These are phyloP conservation scores for Heterodera carotae DNA, from an alignment of 1,140 invertebrate genomes.

Conservation along the genomic window DNA sequence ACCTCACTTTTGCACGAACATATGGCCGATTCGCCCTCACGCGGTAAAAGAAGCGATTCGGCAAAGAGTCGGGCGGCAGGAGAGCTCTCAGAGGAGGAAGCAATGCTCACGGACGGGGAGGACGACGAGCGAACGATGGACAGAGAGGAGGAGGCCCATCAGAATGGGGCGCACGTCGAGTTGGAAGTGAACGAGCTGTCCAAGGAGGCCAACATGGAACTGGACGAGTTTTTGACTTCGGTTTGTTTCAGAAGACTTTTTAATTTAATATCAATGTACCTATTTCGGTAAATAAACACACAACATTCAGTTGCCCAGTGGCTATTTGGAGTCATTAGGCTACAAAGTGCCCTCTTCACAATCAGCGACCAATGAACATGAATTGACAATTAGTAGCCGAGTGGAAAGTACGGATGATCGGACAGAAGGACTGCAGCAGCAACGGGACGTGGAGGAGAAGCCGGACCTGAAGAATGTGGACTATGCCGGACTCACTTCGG, in stretches of 20 bases:
- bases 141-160: conserved; percentile 80
- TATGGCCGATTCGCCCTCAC: conserved; percentile 48
- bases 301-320: conserved; percentile 46
- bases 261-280: conserved; percentile 24
- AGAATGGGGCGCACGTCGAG: conserved; percentile 68
- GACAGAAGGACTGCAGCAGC: neutral
- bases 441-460: neutral
- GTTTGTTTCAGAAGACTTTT: conserved; percentile 35
- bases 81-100: conserved; percentile 71
- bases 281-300: conserved; percentile 2
- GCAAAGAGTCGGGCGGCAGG: conserved; percentile 44
- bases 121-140: conserved; percentile 89
- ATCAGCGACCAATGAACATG: neutral
- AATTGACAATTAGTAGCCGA: conserved; percentile 23
- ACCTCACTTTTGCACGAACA: conserved; percentile 72
- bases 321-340: conserved; percentile 37
- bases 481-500: conserved; percentile 49
- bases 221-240: conserved; percentile 75
- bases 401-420: conserved; percentile 5
- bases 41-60: conserved; percentile 18
- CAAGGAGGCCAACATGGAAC: conserved; percentile 84
- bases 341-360: neutral
- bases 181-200: conserved; percentile 82
- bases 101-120: conserved; percentile 75
- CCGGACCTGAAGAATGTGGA: conserved; percentile 43